Evolutionary conservation across 2,113 vertebrate species (phyloP).

Genomic region (Procapra przewalskii): DNA sequence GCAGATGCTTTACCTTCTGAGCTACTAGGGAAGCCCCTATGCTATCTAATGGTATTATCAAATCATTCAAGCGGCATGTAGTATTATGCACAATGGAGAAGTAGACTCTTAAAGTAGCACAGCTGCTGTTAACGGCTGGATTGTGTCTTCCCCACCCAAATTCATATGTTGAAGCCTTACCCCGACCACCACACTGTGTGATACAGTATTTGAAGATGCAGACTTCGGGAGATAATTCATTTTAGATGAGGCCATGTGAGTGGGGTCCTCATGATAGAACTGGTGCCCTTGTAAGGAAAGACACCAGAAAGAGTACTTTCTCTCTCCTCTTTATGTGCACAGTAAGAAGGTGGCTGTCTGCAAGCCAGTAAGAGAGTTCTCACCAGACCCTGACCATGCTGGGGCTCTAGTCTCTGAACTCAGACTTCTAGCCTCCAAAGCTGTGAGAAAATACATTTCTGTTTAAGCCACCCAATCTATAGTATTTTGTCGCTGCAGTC

Average conservation of each 20-base stretch:
- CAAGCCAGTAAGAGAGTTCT: background rate
- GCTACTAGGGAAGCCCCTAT: no score
- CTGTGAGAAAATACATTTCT: background rate
- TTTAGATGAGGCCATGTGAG: background rate
- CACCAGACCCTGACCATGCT: background rate
- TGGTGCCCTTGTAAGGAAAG: background rate
- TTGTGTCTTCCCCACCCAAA: background rate
- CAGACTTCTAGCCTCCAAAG: background rate
- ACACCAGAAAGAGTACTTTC: background rate
- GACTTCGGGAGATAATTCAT: background rate
- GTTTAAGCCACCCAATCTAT: background rate
- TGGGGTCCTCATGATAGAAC: background rate
- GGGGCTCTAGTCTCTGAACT: background rate
- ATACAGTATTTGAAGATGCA: background rate
- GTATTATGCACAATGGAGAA: background rate
- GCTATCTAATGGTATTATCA: background rate
- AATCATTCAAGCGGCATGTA: background rate
- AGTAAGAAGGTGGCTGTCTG: background rate
- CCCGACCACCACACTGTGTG: background rate
- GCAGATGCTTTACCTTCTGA: no score
- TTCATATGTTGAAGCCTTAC: background rate
- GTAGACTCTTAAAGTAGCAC: background rate
- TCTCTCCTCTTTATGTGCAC: background rate
- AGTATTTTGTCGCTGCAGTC: background rate
- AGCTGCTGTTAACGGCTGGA: background rate